phyloP scores from a whole-genome alignment of 2,113 vertebrate genomes.

The Zingel zingel region DNA sequence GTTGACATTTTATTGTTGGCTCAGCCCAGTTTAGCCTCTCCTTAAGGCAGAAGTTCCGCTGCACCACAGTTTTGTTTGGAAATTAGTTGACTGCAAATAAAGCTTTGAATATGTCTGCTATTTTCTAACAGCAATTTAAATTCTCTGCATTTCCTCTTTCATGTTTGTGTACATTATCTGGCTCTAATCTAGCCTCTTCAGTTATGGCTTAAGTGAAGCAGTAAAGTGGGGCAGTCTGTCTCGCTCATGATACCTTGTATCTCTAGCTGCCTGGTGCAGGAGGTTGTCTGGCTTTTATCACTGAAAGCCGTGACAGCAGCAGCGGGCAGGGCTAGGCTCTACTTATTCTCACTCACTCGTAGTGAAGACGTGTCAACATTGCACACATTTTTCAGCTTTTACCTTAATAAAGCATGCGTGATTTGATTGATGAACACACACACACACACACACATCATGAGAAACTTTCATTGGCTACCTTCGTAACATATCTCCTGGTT shows the following conservation, averaged over 20 bases:
- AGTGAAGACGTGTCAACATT: neutral
- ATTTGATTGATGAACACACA: neutral
- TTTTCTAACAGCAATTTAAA: slow-evolving; percentile 1
- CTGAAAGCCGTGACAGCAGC: slow-evolving; percentile 23
- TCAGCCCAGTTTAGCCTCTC: neutral
- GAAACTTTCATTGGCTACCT: neutral
- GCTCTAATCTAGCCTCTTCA: slow-evolving; percentile 11
- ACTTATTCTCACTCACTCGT: neutral
- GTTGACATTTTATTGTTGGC: slow-evolving; percentile 17
- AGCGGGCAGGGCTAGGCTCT: slow-evolving; percentile 1
- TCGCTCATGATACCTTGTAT: slow-evolving; percentile 51
- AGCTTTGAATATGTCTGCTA: slow-evolving; percentile 12
- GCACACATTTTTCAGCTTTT: neutral
- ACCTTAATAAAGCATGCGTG: neutral
- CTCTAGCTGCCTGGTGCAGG: slow-evolving; percentile 40
- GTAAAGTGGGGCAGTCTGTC: slow-evolving; percentile 35
- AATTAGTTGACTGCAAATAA: neutral
- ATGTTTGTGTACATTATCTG: slow-evolving; percentile 38
- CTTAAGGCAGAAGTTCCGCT: neutral
- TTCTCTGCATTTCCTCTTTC: slow-evolving; percentile 29
- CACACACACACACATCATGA: neutral
- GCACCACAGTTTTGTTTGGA: neutral
- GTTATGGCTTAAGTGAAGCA: neutral
- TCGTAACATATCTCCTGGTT: neutral
- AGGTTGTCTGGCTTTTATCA: slow-evolving; percentile 61